A percentile compares a stretch with the other conserved stretches of the same genome.
Conservation (phyloP, 23 tunicate species). For the Ascidia mentula region DNA sequence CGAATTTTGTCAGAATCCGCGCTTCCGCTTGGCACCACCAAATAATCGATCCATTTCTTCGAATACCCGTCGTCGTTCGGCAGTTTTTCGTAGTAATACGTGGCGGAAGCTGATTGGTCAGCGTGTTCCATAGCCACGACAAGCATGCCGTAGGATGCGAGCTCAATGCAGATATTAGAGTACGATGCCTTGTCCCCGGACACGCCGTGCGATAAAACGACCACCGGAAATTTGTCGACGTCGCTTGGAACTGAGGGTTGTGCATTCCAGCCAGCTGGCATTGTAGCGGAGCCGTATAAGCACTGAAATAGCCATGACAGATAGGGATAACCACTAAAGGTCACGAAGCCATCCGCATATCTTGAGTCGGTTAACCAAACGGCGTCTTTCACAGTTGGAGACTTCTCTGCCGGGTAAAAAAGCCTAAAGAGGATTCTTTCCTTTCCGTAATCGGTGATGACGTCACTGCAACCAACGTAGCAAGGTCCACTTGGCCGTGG, state of each 20-base stretch:
- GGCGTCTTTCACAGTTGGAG: slow-evolving; percentile 11
- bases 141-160: slow-evolving; percentile 39
- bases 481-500: slow-evolving; percentile 34
- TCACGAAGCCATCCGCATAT: slow-evolving; percentile 22
- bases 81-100: slow-evolving; percentile 22
- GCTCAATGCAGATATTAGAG: slow-evolving; percentile 13
- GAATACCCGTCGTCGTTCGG: not conserved
- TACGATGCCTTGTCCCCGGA: slow-evolving; percentile 17
- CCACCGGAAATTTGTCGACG: slow-evolving; percentile 28
- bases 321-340: not conserved
- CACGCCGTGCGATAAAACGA: slow-evolving; percentile 33
- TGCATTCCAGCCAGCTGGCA: slow-evolving; percentile 19
- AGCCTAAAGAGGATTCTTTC: slow-evolving; percentile 27
- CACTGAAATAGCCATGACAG: not conserved
- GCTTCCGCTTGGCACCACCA: not conserved
- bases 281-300: not conserved
- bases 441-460: slow-evolving; percentile 29
- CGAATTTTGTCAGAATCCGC: slow-evolving; percentile 10
- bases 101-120: slow-evolving; percentile 31
- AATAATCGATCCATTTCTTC: slow-evolving; percentile 21
- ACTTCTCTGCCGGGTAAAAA: slow-evolving; percentile 34
- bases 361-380: slow-evolving; percentile 20
- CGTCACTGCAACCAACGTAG: slow-evolving; percentile 36
- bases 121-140: slow-evolving; percentile 44
- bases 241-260: not conserved